Percentiles rank a stretch among this genome's conserved stretches.
Evolutionary conservation across 2,888 invertebrate species (phyloP).

Genomic region (Troides oblongomaculatus): DNA sequence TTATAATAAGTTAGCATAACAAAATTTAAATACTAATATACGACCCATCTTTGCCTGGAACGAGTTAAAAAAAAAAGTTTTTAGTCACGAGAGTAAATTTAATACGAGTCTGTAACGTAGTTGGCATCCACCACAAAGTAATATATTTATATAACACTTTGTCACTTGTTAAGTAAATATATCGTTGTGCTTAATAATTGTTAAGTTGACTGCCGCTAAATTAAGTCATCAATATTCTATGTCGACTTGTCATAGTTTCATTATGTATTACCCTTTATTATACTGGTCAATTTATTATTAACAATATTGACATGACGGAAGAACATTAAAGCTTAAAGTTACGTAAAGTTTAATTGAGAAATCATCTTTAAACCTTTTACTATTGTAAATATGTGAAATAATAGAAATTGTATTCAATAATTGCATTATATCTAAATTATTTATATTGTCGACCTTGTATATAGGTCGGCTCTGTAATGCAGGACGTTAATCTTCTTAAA

Average conservation of each 20-base stretch:
- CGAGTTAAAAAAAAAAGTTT: too few relatives aligned
- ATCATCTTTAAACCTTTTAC: constrained; percentile 5
- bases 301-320: constrained; percentile 2
- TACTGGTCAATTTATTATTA: constrained; percentile 1
- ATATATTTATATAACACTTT: too few relatives aligned
- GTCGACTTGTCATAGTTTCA: neutral
- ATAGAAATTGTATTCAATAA: neutral
- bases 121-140: too few relatives aligned
- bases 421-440: neutral
- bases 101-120: too few relatives aligned
- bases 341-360: constrained; percentile 13
- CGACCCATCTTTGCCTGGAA: too few relatives aligned
- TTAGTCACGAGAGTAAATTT: too few relatives aligned
- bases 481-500: constrained; percentile 22
- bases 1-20: too few relatives aligned
- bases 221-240: neutral
- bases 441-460: constrained; percentile 1
- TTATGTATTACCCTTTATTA: neutral
- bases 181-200: neutral
- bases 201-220: constrained; percentile 1
- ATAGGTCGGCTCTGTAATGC: neutral
- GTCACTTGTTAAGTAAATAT: too few relatives aligned
- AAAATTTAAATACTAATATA: too few relatives aligned
- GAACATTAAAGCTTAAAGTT: constrained; percentile 8
- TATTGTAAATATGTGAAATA: neutral